Percentiles rank a stretch among this genome's conserved stretches.
Conservation (phyloP, 2,888 invertebrate genomes). For the Scaptomyza tumidula region DNA sequence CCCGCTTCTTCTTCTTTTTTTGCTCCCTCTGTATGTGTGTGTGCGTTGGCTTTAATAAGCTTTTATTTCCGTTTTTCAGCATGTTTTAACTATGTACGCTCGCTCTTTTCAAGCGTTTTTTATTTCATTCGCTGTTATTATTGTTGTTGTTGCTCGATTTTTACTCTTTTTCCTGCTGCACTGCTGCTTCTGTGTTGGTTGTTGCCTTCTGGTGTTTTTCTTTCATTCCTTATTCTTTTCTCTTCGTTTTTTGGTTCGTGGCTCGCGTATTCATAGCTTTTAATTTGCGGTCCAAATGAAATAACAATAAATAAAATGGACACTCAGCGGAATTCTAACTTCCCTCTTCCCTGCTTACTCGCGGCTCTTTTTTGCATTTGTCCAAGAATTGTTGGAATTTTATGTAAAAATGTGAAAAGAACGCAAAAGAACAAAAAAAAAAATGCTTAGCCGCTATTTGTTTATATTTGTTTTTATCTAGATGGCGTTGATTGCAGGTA, state of each 20-base stretch:
- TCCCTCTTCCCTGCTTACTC: background rate
- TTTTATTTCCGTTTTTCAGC: conserved; percentile 76
- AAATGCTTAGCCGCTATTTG: conserved; percentile 63
- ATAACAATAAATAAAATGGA: conserved; percentile 78
- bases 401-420: conserved; percentile 65
- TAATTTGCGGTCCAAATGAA: conserved; percentile 79
- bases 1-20: background rate
- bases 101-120: conserved; percentile 13
- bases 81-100: conserved; percentile 48
- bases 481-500: conserved; percentile 78
- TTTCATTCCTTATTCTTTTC: conserved; percentile 17
- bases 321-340: conserved; percentile 37
- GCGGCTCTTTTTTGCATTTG: conserved; percentile 46
- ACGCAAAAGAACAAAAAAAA: conserved; percentile 9
- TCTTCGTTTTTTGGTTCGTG: conserved; percentile 37
- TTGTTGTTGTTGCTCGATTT: conserved; percentile 50
- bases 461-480: conserved; percentile 78
- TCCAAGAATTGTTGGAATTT: conserved; percentile 61
- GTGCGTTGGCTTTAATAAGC: conserved; percentile 71
- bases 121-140: conserved; percentile 13
- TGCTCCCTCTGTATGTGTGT: conserved; percentile 21
- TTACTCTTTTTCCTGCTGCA: conserved; percentile 39
- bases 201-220: conserved; percentile 23
- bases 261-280: conserved; percentile 76
- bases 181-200: conserved; percentile 49